These are phyloP conservation scores for Ammodytes dubius DNA, from an alignment of 2,113 vertebrate species.

Conservation along the genomic window DNA sequence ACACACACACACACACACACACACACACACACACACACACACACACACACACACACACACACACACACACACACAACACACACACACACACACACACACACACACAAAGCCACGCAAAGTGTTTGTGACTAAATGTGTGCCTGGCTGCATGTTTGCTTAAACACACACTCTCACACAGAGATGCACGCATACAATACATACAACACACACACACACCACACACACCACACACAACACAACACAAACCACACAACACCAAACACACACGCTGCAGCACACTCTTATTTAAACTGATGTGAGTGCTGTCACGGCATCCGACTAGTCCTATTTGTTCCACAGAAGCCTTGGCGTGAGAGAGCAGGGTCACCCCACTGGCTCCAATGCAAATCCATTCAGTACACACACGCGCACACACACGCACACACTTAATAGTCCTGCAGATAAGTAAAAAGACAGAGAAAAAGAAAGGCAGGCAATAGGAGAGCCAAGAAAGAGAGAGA, in stretches of 20 bases:
- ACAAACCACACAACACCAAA: too few relatives aligned
- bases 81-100: slow-evolving; percentile 31
- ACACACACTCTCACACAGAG: slow-evolving; percentile 44
- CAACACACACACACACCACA: slow-evolving; percentile 19
- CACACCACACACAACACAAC: too few relatives aligned
- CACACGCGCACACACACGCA: slow-evolving; percentile 24
- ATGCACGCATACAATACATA: background rate
- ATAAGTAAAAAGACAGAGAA: slow-evolving; percentile 71
- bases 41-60: slow-evolving; percentile 25
- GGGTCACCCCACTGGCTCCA: slow-evolving; percentile 82
- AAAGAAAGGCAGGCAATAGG: slow-evolving; percentile 41
- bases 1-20: slow-evolving; percentile 33
- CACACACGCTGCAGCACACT: slow-evolving; percentile 66
- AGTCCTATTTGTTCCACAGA: slow-evolving; percentile 84
- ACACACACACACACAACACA: slow-evolving; percentile 42
- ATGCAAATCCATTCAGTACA: slow-evolving; percentile 84
- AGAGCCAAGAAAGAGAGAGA: slow-evolving; percentile 21
- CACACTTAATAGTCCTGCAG: slow-evolving; percentile 70
- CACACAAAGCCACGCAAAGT: slow-evolving; percentile 73
- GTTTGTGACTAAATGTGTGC: slow-evolving; percentile 73
- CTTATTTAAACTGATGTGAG: slow-evolving; percentile 85
- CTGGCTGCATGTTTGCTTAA: slow-evolving; percentile 67
- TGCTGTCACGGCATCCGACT: slow-evolving; percentile 88
- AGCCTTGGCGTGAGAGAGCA: slow-evolving; percentile 85
- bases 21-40: slow-evolving; percentile 9